These are phyloP conservation scores for Aporophyla lueneburgensis DNA, from an alignment of 2,888 invertebrate genomes.

Conservation along the genomic window DNA sequence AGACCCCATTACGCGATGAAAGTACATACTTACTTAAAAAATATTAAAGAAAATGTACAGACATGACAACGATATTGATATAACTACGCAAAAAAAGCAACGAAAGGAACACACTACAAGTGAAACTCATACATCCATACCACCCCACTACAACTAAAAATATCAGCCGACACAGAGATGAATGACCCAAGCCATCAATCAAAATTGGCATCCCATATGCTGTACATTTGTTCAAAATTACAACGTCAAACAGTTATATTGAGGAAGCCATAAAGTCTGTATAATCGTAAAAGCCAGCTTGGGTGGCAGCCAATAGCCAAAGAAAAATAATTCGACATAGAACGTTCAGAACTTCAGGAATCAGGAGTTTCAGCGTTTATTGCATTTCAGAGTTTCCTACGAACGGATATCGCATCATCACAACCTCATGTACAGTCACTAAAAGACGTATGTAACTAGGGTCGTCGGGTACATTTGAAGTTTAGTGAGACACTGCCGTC, in stretches of 20 bases:
- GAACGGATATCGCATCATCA: constrained; percentile 64
- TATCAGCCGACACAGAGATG: constrained; percentile 39
- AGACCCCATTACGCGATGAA: neutral
- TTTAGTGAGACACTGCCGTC: no score
- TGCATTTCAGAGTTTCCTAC: constrained; percentile 66
- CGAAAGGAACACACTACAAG: neutral
- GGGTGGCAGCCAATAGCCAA: constrained; percentile 85
- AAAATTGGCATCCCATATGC: constrained; percentile 63
- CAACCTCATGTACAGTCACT: constrained; percentile 4
- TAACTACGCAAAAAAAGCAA: neutral
- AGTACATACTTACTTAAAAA: neutral
- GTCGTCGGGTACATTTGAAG: no score
- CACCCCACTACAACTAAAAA: constrained; percentile 40
- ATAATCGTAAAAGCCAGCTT: constrained; percentile 89
- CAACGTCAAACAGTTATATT: constrained; percentile 86
- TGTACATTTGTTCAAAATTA: constrained; percentile 69
- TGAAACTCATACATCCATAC: constrained; percentile 5
- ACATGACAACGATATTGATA: neutral
- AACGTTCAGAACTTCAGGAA: constrained; percentile 56
- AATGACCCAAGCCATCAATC: constrained; percentile 58
- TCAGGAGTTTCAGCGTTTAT: constrained; percentile 65
- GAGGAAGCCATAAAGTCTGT: constrained; percentile 88
- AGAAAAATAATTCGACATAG: constrained; percentile 88
- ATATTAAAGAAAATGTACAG: neutral
- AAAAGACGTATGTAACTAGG: no score